Conservation (phyloP, 2,797 vertebrate genomes). For the Cyclura pinguis region DNA sequence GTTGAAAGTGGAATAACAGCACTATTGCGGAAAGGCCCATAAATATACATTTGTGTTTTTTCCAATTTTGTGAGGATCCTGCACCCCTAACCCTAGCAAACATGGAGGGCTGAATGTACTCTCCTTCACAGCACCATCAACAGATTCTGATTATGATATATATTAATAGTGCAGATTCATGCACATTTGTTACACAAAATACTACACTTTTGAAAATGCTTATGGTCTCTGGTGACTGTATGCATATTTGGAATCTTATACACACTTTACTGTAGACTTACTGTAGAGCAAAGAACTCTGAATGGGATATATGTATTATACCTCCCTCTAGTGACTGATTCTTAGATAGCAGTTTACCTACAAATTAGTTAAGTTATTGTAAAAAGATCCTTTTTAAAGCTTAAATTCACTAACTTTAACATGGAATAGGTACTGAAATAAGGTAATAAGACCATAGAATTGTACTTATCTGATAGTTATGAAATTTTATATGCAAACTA, state of each 20-base stretch:
- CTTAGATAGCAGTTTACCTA: background rate
- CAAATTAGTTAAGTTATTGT: background rate
- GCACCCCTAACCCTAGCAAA: too few species aligned
- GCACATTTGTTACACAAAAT: background rate
- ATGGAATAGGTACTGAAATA: background rate
- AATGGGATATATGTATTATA: slow-evolving; percentile 1
- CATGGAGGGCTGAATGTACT: background rate
- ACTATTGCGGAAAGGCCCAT: too few species aligned
- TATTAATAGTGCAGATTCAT: background rate
- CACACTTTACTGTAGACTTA: background rate
- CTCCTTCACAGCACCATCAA: background rate
- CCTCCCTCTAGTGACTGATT: slow-evolving; percentile 31
- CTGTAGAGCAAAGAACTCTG: background rate
- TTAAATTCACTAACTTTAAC: background rate
- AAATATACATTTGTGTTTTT: too few species aligned
- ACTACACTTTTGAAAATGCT: background rate
- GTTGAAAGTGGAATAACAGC: too few species aligned
- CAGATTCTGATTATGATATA: background rate
- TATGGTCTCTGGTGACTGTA: background rate
- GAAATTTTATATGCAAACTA: background rate
- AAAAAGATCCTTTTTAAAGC: background rate
- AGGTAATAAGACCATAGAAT: background rate
- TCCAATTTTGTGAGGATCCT: too few species aligned
- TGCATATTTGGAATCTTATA: background rate
- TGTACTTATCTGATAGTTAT: background rate